A percentile compares a stretch with the other conserved stretches of the same genome.
Evolutionary conservation across 2,797 vertebrate species (phyloP).

Genomic region (Hylomyscus alleni): DNA sequence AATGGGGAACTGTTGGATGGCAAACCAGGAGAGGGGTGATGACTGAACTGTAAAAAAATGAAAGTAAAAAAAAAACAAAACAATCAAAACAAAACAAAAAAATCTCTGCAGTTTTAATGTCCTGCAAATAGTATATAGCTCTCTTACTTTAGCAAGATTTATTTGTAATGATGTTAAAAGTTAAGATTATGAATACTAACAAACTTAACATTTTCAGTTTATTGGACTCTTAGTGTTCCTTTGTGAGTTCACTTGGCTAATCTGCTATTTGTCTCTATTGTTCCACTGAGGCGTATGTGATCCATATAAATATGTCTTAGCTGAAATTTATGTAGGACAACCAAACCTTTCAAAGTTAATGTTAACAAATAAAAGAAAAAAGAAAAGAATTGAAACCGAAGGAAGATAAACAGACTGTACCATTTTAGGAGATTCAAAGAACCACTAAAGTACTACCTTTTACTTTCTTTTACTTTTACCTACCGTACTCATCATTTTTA

Average conservation of each 20-base stretch:
- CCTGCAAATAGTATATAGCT: neutral
- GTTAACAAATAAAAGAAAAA: neutral
- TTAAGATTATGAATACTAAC: neutral
- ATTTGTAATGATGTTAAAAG: slow-evolving; percentile 12
- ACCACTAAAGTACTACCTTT: neutral
- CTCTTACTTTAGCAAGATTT: slow-evolving; percentile 24
- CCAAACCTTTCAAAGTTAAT: neutral
- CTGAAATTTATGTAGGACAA: neutral
- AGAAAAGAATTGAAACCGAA: neutral
- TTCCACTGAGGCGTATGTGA: neutral
- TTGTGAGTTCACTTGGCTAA: neutral
- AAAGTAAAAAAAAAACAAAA: neutral
- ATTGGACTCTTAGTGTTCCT: neutral
- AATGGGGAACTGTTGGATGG: neutral
- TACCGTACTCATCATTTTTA: neutral
- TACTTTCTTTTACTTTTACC: neutral
- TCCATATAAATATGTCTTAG: neutral
- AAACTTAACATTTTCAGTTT: neutral
- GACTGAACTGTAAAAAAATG: neutral
- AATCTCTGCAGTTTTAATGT: neutral
- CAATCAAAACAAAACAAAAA: no score
- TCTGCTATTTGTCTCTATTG: neutral
- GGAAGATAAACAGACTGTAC: neutral
- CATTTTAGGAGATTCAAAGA: neutral
- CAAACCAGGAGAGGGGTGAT: neutral